phyloP scores from a whole-genome alignment of 2,888 invertebrate species.

The Augiades crinisus region DNA sequence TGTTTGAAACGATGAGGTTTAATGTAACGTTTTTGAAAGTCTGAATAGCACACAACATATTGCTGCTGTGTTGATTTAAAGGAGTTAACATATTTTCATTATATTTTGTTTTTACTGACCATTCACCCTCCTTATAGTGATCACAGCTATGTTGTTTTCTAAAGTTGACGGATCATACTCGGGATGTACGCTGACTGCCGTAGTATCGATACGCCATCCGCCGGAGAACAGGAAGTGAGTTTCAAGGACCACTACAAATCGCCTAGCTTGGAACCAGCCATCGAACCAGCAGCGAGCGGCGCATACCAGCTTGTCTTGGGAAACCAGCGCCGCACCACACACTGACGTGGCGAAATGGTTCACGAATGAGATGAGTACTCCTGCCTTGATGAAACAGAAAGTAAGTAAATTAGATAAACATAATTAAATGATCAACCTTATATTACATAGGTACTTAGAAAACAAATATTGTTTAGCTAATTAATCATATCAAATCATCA shows the following conservation, averaged over 20 bases:
- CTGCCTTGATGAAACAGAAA: slow-evolving; percentile 41
- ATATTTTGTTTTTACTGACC: no score
- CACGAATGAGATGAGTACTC: slow-evolving; percentile 48
- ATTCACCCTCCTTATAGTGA: slow-evolving; percentile 28
- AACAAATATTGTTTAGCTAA: no score
- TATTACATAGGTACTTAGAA: no score
- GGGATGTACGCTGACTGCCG: slow-evolving; percentile 47
- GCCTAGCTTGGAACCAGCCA: slow-evolving; percentile 42
- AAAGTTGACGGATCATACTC: slow-evolving; percentile 39
- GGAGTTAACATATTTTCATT: no score
- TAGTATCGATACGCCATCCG: slow-evolving; percentile 47
- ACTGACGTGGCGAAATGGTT: slow-evolving; percentile 43
- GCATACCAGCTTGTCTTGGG: slow-evolving; percentile 45
- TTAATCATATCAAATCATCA: no score
- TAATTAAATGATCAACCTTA: no score
- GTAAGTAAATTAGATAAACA: no score
- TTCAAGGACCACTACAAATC: slow-evolving; percentile 50
- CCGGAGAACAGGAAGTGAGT: slow-evolving; percentile 48
- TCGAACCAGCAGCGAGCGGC: slow-evolving; percentile 63
- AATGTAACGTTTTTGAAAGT: no score
- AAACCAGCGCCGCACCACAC: slow-evolving; percentile 50
- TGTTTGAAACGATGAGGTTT: no score
- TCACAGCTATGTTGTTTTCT: slow-evolving; percentile 52
- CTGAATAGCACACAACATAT: no score
- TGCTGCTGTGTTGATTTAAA: no score